Conservation (phyloP, 2,113 vertebrate genomes). For the Nerophis ophidion region DNA sequence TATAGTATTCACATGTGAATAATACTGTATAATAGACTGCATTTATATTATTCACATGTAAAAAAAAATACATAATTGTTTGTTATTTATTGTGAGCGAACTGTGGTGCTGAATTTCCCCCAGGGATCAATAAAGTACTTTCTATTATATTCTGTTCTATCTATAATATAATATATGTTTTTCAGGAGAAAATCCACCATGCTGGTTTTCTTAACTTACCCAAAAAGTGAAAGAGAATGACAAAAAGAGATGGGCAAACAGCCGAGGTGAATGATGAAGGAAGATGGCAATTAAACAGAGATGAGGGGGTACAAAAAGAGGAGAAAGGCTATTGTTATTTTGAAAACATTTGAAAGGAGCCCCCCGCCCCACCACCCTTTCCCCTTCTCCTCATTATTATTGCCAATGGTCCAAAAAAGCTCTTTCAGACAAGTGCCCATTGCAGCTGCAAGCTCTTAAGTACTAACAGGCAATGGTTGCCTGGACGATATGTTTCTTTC, state of each 20-base stretch:
- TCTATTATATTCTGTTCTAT: too few relatives aligned
- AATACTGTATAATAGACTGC: too few relatives aligned
- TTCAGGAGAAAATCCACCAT: constrained; percentile 15
- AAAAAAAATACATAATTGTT: too few relatives aligned
- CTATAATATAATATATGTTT: constrained; percentile 8
- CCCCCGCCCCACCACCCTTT: neutral
- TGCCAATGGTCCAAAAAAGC: constrained; percentile 35
- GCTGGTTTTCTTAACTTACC: constrained; percentile 13
- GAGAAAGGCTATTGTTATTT: constrained; percentile 14
- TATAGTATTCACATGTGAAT: too few relatives aligned
- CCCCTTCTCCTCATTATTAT: constrained; percentile 29
- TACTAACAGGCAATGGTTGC: constrained; percentile 62
- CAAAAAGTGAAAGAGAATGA: constrained; percentile 5
- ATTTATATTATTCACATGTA: too few relatives aligned
- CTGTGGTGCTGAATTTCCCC: too few relatives aligned
- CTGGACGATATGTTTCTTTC: constrained; percentile 59
- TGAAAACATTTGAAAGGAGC: constrained; percentile 12
- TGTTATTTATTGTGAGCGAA: too few relatives aligned
- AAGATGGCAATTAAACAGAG: constrained; percentile 12
- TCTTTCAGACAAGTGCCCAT: constrained; percentile 39
- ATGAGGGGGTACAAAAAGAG: constrained; percentile 1
- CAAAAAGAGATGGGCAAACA: neutral
- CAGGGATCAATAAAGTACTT: too few relatives aligned
- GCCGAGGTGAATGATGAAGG: constrained; percentile 21
- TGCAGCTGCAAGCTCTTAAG: constrained; percentile 62